Percentiles rank a stretch among this genome's conserved stretches.
Evolutionary conservation across 35 echinoderm and acorn worm species (phyloP).

Genomic region (Nesometra sesokonis): DNA sequence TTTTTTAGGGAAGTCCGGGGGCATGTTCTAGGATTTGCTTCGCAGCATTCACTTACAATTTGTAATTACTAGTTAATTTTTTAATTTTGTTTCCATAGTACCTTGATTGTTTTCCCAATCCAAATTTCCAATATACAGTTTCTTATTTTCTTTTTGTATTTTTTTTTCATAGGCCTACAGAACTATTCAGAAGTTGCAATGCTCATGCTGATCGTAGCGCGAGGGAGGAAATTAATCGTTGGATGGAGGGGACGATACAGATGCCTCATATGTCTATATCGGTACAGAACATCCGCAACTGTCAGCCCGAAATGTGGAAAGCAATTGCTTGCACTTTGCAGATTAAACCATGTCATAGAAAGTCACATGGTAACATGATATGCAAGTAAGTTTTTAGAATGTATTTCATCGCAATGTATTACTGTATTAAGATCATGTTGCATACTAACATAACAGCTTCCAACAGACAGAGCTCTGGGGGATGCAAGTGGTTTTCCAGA

Average conservation of each 20-base stretch:
- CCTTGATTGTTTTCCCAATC: not conserved
- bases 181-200: conserved; percentile 77
- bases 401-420: too few species aligned
- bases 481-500: too few species aligned
- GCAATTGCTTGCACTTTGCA: conserved; percentile 91
- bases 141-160: not conserved
- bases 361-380: conserved; percentile 94
- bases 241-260: conserved; percentile 62
- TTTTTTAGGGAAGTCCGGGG: too few species aligned
- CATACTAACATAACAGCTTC: too few species aligned
- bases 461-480: not conserved
- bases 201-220: conserved; percentile 61
- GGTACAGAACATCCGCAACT: conserved; percentile 76
- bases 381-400: conserved; percentile 84
- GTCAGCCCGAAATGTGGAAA: conserved; percentile 94
- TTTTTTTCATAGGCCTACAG: conserved; percentile 50
- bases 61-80: too few species aligned
- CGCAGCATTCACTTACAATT: too few species aligned
- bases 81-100: not conserved
- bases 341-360: conserved; percentile 81
- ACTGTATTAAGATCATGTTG: too few species aligned
- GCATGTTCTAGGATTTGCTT: too few species aligned
- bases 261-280: conserved; percentile 76
- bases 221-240: conserved; percentile 51
- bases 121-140: too few species aligned